Evolutionary conservation across 2,113 vertebrate genomes (phyloP).

Genomic region (Micromys minutus): DNA sequence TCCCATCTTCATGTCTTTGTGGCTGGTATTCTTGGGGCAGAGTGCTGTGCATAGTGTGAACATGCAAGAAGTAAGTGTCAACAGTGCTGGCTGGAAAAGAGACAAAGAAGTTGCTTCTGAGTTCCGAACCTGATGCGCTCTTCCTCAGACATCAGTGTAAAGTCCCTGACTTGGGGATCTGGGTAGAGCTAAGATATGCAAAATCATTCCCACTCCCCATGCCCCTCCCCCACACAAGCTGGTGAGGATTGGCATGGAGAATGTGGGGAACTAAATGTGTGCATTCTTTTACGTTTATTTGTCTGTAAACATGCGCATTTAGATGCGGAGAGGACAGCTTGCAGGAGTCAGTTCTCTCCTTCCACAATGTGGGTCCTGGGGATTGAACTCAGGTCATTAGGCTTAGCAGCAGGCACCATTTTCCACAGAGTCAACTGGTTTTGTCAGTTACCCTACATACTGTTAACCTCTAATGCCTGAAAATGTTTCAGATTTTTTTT

Average conservation of each 20-base stretch:
- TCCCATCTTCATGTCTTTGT: neutral
- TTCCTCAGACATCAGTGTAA: neutral
- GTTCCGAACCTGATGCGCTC: neutral
- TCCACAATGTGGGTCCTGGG: neutral
- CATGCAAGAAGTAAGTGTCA: neutral
- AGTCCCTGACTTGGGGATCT: neutral
- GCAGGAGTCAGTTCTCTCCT: neutral
- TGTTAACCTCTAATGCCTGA: neutral
- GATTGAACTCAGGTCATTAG: neutral
- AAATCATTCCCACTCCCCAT: neutral
- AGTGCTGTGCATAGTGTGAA: neutral
- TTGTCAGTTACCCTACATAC: neutral
- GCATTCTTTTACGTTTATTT: neutral
- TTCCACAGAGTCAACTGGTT: neutral
- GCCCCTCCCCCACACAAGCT: fast-evolving
- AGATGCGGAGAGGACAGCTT: neutral
- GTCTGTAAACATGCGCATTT: neutral
- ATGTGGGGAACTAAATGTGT: no score
- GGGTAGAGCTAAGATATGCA: neutral
- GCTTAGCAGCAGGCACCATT: neutral
- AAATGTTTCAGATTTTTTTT: constrained; percentile 28
- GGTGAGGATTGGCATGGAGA: neutral
- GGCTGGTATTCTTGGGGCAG: neutral
- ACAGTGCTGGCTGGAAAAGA: neutral
- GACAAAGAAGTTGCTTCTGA: neutral